Evolutionary conservation across 2,797 vertebrate genomes (phyloP).

Genomic region (Dallia pectoralis): DNA sequence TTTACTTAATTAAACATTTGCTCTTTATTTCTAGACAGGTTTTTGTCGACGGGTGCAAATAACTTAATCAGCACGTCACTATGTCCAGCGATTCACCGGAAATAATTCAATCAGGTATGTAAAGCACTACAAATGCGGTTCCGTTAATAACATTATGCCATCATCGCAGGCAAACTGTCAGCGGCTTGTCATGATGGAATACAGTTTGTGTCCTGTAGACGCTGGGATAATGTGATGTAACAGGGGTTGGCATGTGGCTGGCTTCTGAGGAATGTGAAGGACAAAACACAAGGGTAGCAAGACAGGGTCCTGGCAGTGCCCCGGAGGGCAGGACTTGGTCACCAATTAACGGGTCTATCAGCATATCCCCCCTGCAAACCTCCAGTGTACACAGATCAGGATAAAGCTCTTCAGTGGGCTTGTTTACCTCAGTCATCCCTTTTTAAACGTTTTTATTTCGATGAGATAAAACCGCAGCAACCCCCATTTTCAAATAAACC

Average conservation of each 20-base stretch:
- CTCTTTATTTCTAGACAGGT: constrained; percentile 60
- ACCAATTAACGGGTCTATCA: constrained; percentile 2
- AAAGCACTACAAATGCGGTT: constrained; percentile 75
- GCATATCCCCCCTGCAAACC: not conserved
- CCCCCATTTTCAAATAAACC: not conserved
- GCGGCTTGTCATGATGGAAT: constrained; percentile 43
- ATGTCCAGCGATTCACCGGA: constrained; percentile 66
- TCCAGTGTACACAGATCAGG: too few relatives aligned
- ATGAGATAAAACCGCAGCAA: not conserved
- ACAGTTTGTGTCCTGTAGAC: constrained; percentile 40
- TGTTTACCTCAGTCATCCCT: not conserved
- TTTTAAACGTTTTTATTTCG: not conserved
- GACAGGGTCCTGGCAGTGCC: not conserved
- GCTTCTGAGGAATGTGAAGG: constrained; percentile 14
- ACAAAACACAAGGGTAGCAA: constrained; percentile 29
- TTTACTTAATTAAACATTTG: constrained; percentile 54
- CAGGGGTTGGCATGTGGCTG: constrained; percentile 27
- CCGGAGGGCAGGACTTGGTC: not conserved
- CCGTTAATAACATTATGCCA: constrained; percentile 69
- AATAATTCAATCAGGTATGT: constrained; percentile 79
- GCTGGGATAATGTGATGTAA: constrained; percentile 47
- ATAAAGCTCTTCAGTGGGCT: not conserved
- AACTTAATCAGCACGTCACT: constrained; percentile 71
- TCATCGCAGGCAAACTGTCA: constrained; percentile 61
- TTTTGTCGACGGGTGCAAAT: constrained; percentile 58